A percentile compares a stretch with the other conserved stretches of the same genome.
phyloP scores from a whole-genome alignment of 2,113 vertebrate species.

The Elachura formosa region DNA sequence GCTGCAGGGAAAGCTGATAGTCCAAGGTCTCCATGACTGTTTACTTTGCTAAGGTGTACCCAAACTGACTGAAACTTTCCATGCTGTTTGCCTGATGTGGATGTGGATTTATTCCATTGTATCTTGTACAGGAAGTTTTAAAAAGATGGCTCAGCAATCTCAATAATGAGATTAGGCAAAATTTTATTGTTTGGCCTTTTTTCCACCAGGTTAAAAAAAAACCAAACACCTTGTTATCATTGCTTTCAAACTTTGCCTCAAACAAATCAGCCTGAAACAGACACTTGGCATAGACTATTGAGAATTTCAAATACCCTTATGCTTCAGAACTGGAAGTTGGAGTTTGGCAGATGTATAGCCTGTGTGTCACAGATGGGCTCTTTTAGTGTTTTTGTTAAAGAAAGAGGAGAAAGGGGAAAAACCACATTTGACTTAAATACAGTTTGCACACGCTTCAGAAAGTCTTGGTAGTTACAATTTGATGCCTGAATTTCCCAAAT shows the following conservation, averaged over 20 bases:
- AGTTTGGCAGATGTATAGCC: background rate
- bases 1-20: background rate
- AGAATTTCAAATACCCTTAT: background rate
- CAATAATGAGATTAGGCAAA: background rate
- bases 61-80: background rate
- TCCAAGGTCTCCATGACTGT: background rate
- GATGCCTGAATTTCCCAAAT: background rate
- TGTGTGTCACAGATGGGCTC: background rate
- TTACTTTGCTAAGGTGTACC: background rate
- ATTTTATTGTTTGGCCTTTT: background rate
- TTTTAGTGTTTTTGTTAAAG: background rate
- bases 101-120: background rate
- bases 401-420: background rate
- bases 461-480: background rate
- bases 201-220: background rate
- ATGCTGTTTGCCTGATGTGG: background rate
- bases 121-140: background rate
- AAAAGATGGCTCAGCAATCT: background rate
- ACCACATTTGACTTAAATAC: background rate
- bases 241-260: background rate
- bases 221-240: background rate
- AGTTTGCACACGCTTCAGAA: background rate
- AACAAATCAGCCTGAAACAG: background rate
- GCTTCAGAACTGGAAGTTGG: background rate
- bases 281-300: background rate